These are phyloP conservation scores for Caenorhabditis inopinata DNA, from an alignment of 1,140 invertebrate genomes.

Conservation along the genomic window DNA sequence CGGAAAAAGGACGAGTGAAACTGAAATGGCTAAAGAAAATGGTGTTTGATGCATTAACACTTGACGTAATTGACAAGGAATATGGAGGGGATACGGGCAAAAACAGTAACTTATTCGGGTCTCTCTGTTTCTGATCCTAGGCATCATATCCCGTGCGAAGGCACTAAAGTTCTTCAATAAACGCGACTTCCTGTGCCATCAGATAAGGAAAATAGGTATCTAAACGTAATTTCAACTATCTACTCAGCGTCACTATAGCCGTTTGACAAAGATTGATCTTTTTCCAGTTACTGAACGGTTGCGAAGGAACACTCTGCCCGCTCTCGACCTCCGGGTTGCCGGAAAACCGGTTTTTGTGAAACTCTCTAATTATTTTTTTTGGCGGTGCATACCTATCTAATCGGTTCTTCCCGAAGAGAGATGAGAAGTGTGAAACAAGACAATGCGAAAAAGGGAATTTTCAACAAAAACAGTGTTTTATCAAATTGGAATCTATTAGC, in stretches of 20 bases:
- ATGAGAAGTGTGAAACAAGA: background rate
- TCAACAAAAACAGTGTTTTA: too few species aligned
- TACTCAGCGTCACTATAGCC: background rate
- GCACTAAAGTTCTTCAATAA: background rate
- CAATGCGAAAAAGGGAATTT: background rate
- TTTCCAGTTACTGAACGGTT: too few species aligned
- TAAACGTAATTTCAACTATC: background rate
- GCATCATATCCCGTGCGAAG: background rate
- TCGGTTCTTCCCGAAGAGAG: background rate
- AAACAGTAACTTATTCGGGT: background rate
- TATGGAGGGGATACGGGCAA: background rate
- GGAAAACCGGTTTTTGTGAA: background rate
- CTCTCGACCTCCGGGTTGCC: background rate
- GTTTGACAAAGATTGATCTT: too few species aligned
- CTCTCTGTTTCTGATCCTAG: background rate
- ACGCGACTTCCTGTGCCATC: too few species aligned
- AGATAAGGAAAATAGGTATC: too few species aligned
- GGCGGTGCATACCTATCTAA: background rate
- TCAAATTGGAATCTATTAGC: too few species aligned
- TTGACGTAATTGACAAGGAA: background rate
- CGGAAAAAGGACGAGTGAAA: background rate
- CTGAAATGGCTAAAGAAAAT: background rate
- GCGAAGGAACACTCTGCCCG: background rate
- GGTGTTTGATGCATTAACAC: slow-evolving; percentile 16
- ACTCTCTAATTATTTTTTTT: slow-evolving; percentile 13